phyloP scores from a whole-genome alignment of 2,888 invertebrate genomes.

The Morpho deidamia region DNA sequence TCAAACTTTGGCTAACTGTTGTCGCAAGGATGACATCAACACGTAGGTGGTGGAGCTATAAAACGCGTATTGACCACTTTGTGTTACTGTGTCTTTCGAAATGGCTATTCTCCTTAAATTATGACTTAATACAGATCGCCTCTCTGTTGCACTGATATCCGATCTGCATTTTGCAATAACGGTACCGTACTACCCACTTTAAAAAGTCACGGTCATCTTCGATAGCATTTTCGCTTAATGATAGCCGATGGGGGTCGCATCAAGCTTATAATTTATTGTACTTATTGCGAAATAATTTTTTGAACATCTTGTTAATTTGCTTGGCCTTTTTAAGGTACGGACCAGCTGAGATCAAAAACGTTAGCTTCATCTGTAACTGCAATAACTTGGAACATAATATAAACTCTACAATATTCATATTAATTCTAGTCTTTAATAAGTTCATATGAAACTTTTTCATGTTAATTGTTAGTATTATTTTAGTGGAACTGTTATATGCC shows the following conservation, averaged over 20 bases:
- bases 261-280: slow-evolving; percentile 27
- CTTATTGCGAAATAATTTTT: slow-evolving; percentile 22
- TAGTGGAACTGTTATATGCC: slow-evolving; percentile 1
- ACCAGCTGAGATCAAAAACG: neutral
- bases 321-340: slow-evolving; percentile 11
- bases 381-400: slow-evolving; percentile 6
- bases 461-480: slow-evolving; percentile 6
- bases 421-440: slow-evolving; percentile 11
- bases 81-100: slow-evolving; percentile 59
- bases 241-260: slow-evolving; percentile 30
- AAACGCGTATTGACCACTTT: slow-evolving; percentile 46
- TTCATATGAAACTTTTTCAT: neutral
- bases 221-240: slow-evolving; percentile 33
- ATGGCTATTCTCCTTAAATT: slow-evolving; percentile 62
- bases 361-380: neutral
- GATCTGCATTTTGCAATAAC: slow-evolving; percentile 51
- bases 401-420: neutral
- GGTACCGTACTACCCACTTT: slow-evolving; percentile 47
- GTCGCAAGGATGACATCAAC: slow-evolving; percentile 56
- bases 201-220: slow-evolving; percentile 30
- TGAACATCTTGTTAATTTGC: slow-evolving; percentile 19
- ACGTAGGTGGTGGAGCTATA: slow-evolving; percentile 65
- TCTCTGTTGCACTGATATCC: slow-evolving; percentile 56
- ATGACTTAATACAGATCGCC: slow-evolving; percentile 69
- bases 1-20: slow-evolving; percentile 34